These are phyloP conservation scores for Aspiorhynchus laticeps DNA, from an alignment of 2,113 vertebrate species.

Conservation along the genomic window DNA sequence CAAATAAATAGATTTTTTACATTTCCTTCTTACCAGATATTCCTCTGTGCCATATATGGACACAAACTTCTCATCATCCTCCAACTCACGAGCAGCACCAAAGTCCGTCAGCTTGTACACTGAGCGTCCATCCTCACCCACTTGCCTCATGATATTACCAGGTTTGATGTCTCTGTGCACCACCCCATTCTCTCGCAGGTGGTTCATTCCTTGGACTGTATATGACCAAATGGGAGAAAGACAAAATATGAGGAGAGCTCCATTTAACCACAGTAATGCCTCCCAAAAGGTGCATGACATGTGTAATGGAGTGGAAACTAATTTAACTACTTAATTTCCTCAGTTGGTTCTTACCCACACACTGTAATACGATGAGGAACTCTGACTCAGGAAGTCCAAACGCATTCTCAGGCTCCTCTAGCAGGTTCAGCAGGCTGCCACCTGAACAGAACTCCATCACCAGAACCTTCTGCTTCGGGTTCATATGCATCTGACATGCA, in stretches of 20 bases:
- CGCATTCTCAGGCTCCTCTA: conserved; percentile 85
- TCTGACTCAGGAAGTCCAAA: conserved; percentile 88
- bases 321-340: neutral
- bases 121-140: conserved; percentile 84
- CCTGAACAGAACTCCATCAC: conserved; percentile 96
- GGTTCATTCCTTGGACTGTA: conserved; percentile 92
- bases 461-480: conserved; percentile 87
- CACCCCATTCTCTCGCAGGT: conserved; percentile 86
- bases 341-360: conserved; percentile 81
- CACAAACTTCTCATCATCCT: conserved; percentile 89
- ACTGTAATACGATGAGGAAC: conserved; percentile 89
- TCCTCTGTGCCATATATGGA: conserved; percentile 95
- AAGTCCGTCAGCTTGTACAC: conserved; percentile 95
- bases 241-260: neutral
- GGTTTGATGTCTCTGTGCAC: conserved; percentile 96
- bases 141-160: conserved; percentile 91
- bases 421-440: conserved; percentile 86
- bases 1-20: too few species aligned
- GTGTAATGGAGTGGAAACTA: neutral
- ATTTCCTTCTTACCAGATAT: conserved; percentile 82
- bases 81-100: conserved; percentile 87
- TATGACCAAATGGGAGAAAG: neutral
- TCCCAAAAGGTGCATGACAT: too few species aligned
- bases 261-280: neutral
- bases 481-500: conserved; percentile 65